These are phyloP conservation scores for Ptilonorhynchus violaceus DNA, from an alignment of 2,113 vertebrate species.

Conservation along the genomic window DNA sequence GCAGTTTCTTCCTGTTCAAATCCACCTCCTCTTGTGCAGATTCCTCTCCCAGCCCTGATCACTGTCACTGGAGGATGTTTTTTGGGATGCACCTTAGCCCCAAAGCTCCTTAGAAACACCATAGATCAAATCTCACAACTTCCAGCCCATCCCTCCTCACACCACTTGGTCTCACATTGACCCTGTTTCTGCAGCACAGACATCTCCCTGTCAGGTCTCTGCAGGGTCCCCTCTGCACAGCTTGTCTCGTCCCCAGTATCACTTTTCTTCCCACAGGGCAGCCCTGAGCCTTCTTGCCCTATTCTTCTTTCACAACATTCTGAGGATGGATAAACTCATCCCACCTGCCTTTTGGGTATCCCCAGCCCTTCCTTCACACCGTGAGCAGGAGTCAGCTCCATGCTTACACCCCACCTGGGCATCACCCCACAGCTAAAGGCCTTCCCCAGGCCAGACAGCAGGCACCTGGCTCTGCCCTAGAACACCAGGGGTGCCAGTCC, in stretches of 20 bases:
- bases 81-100: neutral
- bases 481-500: accelerated
- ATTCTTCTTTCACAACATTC: neutral
- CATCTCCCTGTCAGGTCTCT: neutral
- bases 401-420: accelerated
- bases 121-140: neutral
- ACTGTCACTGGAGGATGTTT: neutral
- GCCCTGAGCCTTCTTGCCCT: neutral
- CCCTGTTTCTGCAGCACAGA: neutral
- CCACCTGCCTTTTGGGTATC: neutral
- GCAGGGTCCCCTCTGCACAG: neutral
- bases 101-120: neutral
- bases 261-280: neutral
- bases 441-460: neutral
- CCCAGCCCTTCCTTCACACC: neutral
- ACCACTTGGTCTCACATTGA: neutral
- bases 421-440: accelerated
- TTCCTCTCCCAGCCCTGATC: neutral
- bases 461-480: neutral
- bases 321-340: neutral
- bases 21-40: neutral
- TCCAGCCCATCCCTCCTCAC: neutral
- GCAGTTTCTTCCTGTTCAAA: neutral
- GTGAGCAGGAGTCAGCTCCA: accelerated
- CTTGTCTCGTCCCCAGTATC: neutral